Evolutionary conservation across 2,797 vertebrate genomes (phyloP).

Genomic region (Alosa sapidissima): DNA sequence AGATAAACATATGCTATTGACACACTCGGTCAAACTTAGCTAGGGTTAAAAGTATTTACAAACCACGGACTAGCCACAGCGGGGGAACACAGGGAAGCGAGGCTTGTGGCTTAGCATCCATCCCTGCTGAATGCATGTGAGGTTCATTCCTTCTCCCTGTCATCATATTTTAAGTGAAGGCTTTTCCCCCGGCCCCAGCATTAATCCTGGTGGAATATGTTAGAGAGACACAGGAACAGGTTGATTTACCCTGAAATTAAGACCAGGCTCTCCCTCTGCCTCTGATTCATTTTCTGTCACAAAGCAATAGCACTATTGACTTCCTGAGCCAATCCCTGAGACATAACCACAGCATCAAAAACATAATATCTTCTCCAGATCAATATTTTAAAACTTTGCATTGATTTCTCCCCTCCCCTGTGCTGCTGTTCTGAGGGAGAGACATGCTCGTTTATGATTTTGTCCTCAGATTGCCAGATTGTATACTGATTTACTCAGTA

Average conservation of each 20-base stretch:
- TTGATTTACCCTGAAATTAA: conserved; percentile 45
- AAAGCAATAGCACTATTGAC: conserved; percentile 46
- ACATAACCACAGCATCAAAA: conserved; percentile 39
- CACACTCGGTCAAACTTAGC: conserved; percentile 31
- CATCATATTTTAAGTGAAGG: conserved; percentile 39
- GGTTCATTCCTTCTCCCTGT: conserved; percentile 39
- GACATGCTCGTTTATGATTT: neutral
- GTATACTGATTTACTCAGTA: neutral
- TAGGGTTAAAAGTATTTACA: conserved; percentile 39
- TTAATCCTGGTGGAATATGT: conserved; percentile 36
- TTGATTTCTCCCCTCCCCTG: conserved; percentile 27
- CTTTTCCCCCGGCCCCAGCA: conserved; percentile 34
- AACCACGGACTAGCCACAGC: conserved; percentile 18
- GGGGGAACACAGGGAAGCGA: neutral
- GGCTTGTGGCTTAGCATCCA: conserved; percentile 25
- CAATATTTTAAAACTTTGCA: conserved; percentile 44
- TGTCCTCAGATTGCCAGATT: neutral
- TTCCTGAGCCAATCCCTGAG: conserved; percentile 35
- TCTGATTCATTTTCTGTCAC: conserved; percentile 40
- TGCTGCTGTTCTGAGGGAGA: neutral
- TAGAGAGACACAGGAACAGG: conserved; percentile 34
- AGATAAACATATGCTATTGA: conserved; percentile 17
- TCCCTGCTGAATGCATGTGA: conserved; percentile 34
- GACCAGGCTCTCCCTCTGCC: neutral
- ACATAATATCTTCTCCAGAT: conserved; percentile 43